Evolutionary conservation across 2,113 vertebrate species (phyloP).

Genomic region (Delphinapterus leucas): DNA sequence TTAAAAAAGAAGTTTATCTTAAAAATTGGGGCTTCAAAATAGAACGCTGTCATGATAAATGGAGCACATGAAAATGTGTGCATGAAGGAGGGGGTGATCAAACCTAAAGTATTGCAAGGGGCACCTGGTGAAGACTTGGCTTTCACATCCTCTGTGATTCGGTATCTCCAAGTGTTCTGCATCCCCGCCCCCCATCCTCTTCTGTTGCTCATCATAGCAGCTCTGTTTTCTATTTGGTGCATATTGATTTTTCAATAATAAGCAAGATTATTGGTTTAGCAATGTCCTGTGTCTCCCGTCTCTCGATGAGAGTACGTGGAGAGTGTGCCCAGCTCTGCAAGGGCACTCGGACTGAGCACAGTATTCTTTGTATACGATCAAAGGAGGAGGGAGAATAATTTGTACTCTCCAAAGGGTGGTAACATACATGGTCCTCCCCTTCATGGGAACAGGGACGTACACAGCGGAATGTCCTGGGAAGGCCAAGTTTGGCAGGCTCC

Average conservation of each 20-base stretch:
- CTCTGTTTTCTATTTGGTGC: conserved; percentile 51
- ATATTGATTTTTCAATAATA: conserved; percentile 19
- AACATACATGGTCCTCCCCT: neutral
- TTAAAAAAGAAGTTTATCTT: neutral
- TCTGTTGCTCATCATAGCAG: neutral
- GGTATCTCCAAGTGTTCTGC: neutral
- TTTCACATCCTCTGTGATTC: neutral
- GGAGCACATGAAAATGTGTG: neutral
- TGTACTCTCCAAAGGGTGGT: neutral
- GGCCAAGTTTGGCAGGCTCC: conserved; percentile 38
- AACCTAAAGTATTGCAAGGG: neutral
- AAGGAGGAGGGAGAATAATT: neutral
- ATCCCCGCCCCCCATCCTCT: neutral
- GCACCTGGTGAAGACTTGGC: neutral
- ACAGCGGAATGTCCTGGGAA: neutral
- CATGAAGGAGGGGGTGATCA: accelerated
- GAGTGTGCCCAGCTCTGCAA: neutral
- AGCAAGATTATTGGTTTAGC: neutral
- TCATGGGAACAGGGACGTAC: neutral
- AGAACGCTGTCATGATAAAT: neutral
- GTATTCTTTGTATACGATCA: neutral
- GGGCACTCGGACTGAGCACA: neutral
- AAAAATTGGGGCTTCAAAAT: neutral
- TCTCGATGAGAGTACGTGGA: neutral
- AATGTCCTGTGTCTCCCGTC: neutral